phyloP scores from a whole-genome alignment of 2,888 invertebrate genomes.

The Oxytorus armatus region DNA sequence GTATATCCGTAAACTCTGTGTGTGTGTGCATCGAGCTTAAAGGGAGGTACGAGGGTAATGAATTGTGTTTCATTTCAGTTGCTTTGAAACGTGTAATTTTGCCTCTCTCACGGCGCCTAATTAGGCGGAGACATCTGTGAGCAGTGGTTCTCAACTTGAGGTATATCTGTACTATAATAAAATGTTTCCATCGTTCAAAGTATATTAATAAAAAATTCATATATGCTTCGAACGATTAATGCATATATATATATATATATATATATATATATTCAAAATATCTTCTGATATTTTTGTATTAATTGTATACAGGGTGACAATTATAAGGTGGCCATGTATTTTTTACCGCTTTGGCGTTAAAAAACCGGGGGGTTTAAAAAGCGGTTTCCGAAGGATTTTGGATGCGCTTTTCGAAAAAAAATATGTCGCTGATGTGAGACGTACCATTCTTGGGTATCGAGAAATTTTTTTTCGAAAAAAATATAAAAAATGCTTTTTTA shows the following conservation, averaged over 20 bases:
- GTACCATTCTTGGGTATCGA: too few relatives aligned
- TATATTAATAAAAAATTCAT: background rate
- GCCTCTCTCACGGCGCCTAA: conserved; percentile 76
- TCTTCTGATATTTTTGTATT: too few relatives aligned
- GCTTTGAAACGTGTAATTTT: conserved; percentile 82
- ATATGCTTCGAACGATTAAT: background rate
- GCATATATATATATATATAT: background rate
- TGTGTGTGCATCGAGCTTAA: conserved; percentile 70
- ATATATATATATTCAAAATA: too few relatives aligned
- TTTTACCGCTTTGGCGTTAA: too few relatives aligned
- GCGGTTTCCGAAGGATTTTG: too few relatives aligned
- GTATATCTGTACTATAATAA: background rate
- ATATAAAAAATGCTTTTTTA: too few relatives aligned
- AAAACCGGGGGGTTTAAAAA: too few relatives aligned
- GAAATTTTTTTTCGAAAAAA: too few relatives aligned
- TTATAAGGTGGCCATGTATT: too few relatives aligned
- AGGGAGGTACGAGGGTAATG: conserved; percentile 77
- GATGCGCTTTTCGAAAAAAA: too few relatives aligned
- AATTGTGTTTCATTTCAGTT: conserved; percentile 82
- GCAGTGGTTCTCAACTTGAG: conserved; percentile 73
- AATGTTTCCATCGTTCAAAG: background rate
- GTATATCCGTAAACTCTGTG: background rate
- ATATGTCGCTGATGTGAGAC: too few relatives aligned
- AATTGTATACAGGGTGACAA: too few relatives aligned
- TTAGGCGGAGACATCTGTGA: conserved; percentile 82